Evolutionary conservation across 2,888 invertebrate species (phyloP).

Genomic region (Nomada ruficornis): DNA sequence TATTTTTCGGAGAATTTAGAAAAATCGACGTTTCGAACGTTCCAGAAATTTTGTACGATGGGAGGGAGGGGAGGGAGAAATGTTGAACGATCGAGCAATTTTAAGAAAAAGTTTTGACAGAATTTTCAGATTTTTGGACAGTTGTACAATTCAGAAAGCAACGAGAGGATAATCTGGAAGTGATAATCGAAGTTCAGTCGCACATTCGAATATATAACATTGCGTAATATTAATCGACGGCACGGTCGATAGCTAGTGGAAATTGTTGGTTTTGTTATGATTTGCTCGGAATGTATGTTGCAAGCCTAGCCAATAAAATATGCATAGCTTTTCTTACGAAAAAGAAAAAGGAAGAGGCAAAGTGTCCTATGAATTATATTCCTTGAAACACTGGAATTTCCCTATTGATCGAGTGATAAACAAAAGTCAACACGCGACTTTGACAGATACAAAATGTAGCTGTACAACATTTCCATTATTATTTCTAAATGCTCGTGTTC

Average conservation of each 20-base stretch:
- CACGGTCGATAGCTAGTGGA: conserved; percentile 61
- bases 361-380: background rate
- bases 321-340: conserved; percentile 77
- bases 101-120: background rate
- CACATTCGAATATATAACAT: conserved; percentile 55
- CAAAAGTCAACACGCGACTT: conserved; percentile 18
- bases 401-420: conserved; percentile 15
- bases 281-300: conserved; percentile 74
- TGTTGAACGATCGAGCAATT: background rate
- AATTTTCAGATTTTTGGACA: background rate
- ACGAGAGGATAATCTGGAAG: conserved; percentile 2
- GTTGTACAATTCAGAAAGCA: background rate
- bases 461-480: background rate
- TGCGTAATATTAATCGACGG: conserved; percentile 57
- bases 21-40: background rate
- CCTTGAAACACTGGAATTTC: background rate
- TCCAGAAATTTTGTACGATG: background rate
- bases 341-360: background rate
- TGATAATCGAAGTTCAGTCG: conserved; percentile 43
- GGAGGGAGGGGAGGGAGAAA: background rate
- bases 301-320: conserved; percentile 75
- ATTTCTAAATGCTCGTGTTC: conserved; percentile 16
- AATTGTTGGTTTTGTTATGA: conserved; percentile 71
- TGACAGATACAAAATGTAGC: conserved; percentile 2
- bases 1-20: too few relatives aligned